Evolutionary conservation across 1,140 invertebrate species (phyloP).

Genomic region (Apis florea): DNA sequence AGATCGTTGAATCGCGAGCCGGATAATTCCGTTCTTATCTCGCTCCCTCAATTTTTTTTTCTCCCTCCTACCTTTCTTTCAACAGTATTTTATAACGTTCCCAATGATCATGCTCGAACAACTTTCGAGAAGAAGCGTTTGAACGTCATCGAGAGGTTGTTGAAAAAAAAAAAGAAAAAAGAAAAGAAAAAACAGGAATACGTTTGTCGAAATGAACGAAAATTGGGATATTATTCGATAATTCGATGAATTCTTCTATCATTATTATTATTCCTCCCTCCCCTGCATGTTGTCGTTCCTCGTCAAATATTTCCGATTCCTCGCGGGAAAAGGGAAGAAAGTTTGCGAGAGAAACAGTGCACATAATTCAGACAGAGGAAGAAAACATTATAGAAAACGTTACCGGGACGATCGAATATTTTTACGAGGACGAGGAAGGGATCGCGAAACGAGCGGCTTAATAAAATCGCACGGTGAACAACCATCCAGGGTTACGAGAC

Average conservation of each 20-base stretch:
- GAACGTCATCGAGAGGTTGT: not conserved
- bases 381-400: too few relatives aligned
- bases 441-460: constrained; percentile 13
- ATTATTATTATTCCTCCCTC: too few relatives aligned
- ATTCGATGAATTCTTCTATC: not conserved
- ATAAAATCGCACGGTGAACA: constrained; percentile 6
- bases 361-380: not conserved
- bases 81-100: not conserved
- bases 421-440: not conserved
- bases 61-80: not conserved
- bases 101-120: too few relatives aligned
- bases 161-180: too few relatives aligned
- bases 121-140: not conserved
- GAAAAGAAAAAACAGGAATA: too few relatives aligned
- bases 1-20: constrained; percentile 24
- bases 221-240: too few relatives aligned
- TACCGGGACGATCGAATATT: not conserved
- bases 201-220: too few relatives aligned
- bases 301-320: not conserved
- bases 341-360: not conserved
- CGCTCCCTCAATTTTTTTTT: not conserved
- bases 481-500: not conserved
- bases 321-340: fast-evolving
- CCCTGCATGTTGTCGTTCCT: not conserved
- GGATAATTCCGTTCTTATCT: constrained; percentile 29